These are phyloP conservation scores for Rambutsinella grinnellia DNA, from an alignment of 2,888 invertebrate species.

Conservation along the genomic window DNA sequence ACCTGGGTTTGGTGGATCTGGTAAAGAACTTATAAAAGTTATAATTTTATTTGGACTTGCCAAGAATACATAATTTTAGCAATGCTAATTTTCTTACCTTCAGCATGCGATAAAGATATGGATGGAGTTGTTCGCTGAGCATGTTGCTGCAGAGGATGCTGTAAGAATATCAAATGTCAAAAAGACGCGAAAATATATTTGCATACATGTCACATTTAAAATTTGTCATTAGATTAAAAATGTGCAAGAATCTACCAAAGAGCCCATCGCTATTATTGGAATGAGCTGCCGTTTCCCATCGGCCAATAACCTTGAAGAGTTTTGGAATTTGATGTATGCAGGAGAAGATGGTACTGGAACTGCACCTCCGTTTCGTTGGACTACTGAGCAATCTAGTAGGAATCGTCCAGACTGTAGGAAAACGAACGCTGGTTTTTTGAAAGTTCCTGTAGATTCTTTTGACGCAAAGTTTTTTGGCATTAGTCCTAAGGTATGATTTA, in stretches of 20 bases:
- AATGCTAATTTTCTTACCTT: constrained; percentile 11
- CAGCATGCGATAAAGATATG: constrained; percentile 30
- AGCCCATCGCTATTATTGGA: constrained; percentile 40
- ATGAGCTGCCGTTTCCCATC: constrained; percentile 43
- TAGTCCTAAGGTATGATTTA: constrained; percentile 18
- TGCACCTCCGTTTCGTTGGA: constrained; percentile 34
- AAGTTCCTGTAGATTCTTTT: constrained; percentile 25
- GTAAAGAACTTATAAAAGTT: background rate
- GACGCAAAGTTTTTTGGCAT: constrained; percentile 42
- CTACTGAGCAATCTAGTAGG: constrained; percentile 18
- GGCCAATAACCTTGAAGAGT: constrained; percentile 35
- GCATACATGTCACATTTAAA: background rate
- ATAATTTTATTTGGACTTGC: too few species aligned
- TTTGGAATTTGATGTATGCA: constrained; percentile 30
- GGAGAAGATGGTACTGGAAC: constrained; percentile 33
- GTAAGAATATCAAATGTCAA: background rate
- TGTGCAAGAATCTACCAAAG: constrained; percentile 12
- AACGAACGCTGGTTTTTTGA: constrained; percentile 41
- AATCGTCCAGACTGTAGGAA: constrained; percentile 26
- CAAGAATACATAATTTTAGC: too few species aligned
- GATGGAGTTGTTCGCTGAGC: constrained; percentile 12
- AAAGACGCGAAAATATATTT: background rate
- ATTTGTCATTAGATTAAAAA: background rate
- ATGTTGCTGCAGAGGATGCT: background rate
- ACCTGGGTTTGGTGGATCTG: constrained; percentile 7